A percentile compares a stretch with the other conserved stretches of the same genome.
Conservation (phyloP, 2,888 invertebrate genomes). For the Agrochola lychnidis region DNA sequence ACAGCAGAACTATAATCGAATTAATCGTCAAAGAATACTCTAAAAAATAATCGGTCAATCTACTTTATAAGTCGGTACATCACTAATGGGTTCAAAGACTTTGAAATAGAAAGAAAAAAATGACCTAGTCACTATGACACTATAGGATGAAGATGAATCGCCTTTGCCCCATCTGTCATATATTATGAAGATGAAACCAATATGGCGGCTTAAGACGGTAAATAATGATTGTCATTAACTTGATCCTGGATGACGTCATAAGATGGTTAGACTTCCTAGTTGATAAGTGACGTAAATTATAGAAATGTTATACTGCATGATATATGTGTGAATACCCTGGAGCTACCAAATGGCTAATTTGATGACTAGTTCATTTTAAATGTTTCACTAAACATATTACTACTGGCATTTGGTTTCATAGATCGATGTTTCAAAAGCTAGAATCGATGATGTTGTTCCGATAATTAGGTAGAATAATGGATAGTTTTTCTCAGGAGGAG, state of each 20-base stretch:
- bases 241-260: conserved; percentile 44
- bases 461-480: too few species aligned
- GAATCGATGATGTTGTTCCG: too few species aligned
- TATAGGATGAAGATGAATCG: conserved; percentile 47
- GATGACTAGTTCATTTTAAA: not conserved
- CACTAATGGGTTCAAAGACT: conserved; percentile 58
- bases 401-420: too few species aligned
- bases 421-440: too few species aligned
- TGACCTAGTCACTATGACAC: conserved; percentile 54
- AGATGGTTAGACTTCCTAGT: conserved; percentile 48
- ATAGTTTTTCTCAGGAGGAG: too few species aligned
- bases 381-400: not conserved
- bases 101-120: conserved; percentile 46
- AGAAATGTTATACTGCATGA: conserved; percentile 7
- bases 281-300: conserved; percentile 2
- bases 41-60: conserved; percentile 26
- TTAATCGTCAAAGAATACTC: conserved; percentile 3
- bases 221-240: conserved; percentile 53
- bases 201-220: conserved; percentile 40
- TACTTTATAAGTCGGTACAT: conserved; percentile 25
- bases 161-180: conserved; percentile 52
- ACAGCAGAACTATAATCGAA: conserved; percentile 1
- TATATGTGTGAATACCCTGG: conserved; percentile 23
- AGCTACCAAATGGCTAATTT: conserved; percentile 2
- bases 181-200: conserved; percentile 32